Percentiles rank a stretch among this genome's conserved stretches.
Evolutionary conservation across 2,113 vertebrate genomes (phyloP).

Genomic region (Scomber scombrus): DNA sequence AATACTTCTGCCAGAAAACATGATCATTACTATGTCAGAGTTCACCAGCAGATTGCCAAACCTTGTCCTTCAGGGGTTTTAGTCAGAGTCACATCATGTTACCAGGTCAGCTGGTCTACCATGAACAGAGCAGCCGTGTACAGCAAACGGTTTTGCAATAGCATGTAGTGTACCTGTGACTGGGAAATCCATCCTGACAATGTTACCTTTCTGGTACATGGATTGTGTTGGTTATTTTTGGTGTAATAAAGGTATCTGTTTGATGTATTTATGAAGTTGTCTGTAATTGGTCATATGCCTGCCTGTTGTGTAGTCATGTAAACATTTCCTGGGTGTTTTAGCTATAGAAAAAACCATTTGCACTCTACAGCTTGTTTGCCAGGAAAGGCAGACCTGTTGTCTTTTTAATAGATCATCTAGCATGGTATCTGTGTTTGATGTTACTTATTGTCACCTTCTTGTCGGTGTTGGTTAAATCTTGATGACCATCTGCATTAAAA

Average conservation of each 20-base stretch:
- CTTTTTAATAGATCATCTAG: background rate
- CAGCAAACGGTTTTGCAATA: conserved; percentile 8
- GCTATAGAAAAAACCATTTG: background rate
- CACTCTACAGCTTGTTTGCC: background rate
- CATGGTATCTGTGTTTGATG: background rate
- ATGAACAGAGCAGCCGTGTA: conserved; percentile 1
- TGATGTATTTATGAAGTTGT: background rate
- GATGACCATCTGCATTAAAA: conserved; percentile 20
- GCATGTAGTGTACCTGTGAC: background rate
- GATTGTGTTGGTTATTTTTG: background rate
- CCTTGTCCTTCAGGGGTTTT: background rate
- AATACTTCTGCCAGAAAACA: background rate
- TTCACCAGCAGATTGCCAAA: background rate
- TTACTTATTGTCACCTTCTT: background rate
- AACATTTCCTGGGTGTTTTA: conserved; percentile 1
- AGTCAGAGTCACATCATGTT: background rate
- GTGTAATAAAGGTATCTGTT: background rate
- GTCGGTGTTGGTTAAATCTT: background rate
- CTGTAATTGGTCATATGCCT: background rate
- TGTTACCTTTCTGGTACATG: background rate
- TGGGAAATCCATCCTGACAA: background rate
- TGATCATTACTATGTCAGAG: background rate
- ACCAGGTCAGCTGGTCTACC: background rate
- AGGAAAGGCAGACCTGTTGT: background rate
- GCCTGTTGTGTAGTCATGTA: background rate